A percentile compares a stretch with the other conserved stretches of the same genome.
Conservation (phyloP, 2,113 vertebrate genomes). For the Percopsis transmontana region DNA sequence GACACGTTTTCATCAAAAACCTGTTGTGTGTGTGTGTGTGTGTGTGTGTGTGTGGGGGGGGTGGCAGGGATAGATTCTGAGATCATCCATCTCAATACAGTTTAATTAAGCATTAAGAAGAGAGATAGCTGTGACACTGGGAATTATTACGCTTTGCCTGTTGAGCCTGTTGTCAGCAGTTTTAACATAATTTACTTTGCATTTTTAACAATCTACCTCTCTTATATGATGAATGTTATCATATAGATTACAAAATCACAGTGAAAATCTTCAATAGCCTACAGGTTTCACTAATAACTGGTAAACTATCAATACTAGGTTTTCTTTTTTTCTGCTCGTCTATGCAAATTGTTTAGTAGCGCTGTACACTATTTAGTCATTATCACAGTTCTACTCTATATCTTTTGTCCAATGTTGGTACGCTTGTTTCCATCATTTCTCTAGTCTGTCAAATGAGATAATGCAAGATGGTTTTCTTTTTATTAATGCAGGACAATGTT, state of each 20-base stretch:
- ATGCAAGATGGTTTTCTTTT: not conserved
- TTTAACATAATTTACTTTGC: constrained; percentile 12
- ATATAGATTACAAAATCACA: not conserved
- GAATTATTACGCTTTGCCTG: constrained; percentile 11
- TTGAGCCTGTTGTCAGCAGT: constrained; percentile 25
- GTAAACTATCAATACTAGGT: no score
- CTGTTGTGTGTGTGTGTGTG: constrained; percentile 39
- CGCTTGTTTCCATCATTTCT: constrained; percentile 1
- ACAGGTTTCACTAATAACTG: not conserved
- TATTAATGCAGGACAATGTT: not conserved
- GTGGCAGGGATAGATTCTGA: constrained; percentile 1
- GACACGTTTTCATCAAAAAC: constrained; percentile 41
- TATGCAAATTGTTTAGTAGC: no score
- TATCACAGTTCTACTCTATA: not conserved
- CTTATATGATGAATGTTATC: constrained; percentile 39
- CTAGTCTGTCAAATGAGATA: not conserved
- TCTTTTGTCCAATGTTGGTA: no score
- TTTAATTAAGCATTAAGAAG: constrained; percentile 30
- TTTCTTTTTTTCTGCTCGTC: constrained; percentile 1
- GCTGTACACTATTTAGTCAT: no score
- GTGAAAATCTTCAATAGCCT: not conserved
- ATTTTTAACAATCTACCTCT: constrained; percentile 77
- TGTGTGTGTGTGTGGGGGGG: constrained; percentile 25
- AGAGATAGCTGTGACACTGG: constrained; percentile 54
- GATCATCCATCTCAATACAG: constrained; percentile 21